These are phyloP conservation scores for Folsomia candida DNA, from an alignment of 2,888 invertebrate genomes.

Conservation along the genomic window DNA sequence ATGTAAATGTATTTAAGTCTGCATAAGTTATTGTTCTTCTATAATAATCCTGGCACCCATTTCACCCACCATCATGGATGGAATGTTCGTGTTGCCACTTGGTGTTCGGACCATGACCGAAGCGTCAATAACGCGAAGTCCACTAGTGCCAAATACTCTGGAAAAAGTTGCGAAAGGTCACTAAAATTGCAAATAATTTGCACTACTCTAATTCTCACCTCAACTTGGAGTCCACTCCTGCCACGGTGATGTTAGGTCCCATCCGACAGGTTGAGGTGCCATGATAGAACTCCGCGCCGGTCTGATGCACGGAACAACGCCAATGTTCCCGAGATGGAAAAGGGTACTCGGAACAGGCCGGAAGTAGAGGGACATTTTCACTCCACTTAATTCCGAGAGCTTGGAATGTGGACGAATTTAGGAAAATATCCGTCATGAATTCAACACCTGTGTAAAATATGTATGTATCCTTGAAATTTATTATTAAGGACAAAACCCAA, in stretches of 20 bases:
- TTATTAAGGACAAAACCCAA: no score
- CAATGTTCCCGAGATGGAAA: constrained; percentile 28
- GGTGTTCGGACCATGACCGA: constrained; percentile 21
- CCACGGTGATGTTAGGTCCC: constrained; percentile 32
- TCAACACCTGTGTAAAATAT: no score
- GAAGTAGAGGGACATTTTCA: not conserved
- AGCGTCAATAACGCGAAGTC: constrained; percentile 25
- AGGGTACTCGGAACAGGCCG: constrained; percentile 5
- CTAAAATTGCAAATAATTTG: no score
- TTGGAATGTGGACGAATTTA: constrained; percentile 21
- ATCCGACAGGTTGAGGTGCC: constrained; percentile 37
- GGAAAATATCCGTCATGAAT: constrained; percentile 20
- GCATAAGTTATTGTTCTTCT: not conserved
- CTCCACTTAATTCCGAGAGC: constrained; percentile 18
- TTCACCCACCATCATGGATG: constrained; percentile 22
- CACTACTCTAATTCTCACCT: no score
- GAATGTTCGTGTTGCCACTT: constrained; percentile 26
- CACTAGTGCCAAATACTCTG: constrained; percentile 26
- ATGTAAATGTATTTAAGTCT: no score
- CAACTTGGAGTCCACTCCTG: constrained; percentile 30
- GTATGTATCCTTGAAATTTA: no score
- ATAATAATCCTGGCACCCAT: constrained; percentile 24
- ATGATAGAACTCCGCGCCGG: constrained; percentile 11
- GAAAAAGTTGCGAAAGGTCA: no score
- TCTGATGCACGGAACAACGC: constrained; percentile 21